Conservation (phyloP, 2,888 invertebrate species). For the Sarcophaga rosellei region DNA sequence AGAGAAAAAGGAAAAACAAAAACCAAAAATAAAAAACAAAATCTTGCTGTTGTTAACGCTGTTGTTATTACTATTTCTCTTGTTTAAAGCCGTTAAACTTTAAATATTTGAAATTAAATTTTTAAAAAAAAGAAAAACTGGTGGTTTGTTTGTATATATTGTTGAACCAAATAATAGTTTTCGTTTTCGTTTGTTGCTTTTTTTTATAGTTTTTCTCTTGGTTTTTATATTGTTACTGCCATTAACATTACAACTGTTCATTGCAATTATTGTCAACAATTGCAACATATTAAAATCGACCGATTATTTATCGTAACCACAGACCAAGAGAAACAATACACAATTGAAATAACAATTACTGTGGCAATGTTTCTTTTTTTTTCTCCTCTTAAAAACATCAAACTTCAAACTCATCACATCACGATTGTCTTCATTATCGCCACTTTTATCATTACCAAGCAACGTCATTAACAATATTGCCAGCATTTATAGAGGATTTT, state of each 20-base stretch:
- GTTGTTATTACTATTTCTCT: neutral
- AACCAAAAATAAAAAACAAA: constrained; percentile 24
- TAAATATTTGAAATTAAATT: constrained; percentile 58
- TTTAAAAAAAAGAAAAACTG: neutral
- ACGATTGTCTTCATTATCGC: constrained; percentile 9
- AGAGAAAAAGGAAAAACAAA: constrained; percentile 1
- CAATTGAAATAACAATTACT: constrained; percentile 18
- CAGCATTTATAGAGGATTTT: constrained; percentile 14
- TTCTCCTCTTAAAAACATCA: neutral
- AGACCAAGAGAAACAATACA: constrained; percentile 14
- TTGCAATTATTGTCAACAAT: constrained; percentile 57
- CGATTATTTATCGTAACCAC: constrained; percentile 45
- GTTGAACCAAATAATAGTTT: neutral
- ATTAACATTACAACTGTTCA: neutral
- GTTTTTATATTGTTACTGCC: neutral
- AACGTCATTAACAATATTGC: constrained; percentile 31
- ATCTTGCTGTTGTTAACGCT: constrained; percentile 29
- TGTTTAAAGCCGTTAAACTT: constrained; percentile 62
- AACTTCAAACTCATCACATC: constrained; percentile 1
- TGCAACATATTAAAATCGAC: constrained; percentile 60
- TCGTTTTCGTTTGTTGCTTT: neutral
- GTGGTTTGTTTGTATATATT: constrained; percentile 14
- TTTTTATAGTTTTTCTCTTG: neutral
- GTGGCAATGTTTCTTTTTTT: neutral
- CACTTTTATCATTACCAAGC: neutral